A percentile compares a stretch with the other conserved stretches of the same genome.
Evolutionary conservation across 2,888 invertebrate species (phyloP).

Genomic region (Osedax fenrisi): DNA sequence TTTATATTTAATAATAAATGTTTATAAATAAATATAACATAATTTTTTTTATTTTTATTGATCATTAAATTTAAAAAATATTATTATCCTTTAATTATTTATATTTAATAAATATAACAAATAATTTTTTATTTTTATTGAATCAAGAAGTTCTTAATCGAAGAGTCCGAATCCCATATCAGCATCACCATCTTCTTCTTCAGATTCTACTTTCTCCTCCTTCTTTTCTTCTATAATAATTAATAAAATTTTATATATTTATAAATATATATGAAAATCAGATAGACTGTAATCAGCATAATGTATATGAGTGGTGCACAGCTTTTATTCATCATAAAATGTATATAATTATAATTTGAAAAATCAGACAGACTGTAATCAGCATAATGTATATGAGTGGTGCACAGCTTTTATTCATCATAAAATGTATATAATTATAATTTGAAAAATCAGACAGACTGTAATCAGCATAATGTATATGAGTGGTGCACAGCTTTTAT

Average conservation of each 20-base stretch:
- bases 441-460: neutral
- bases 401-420: neutral
- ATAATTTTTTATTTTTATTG: too few relatives aligned
- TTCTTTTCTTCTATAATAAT: too few relatives aligned
- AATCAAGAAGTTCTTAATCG: too few relatives aligned
- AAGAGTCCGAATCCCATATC: slow-evolving; percentile 57
- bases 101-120: too few relatives aligned
- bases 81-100: too few relatives aligned
- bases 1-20: too few relatives aligned
- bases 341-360: neutral
- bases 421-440: neutral
- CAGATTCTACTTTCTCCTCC: slow-evolving; percentile 52
- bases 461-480: neutral
- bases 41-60: too few relatives aligned
- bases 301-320: neutral
- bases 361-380: neutral
- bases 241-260: too few relatives aligned
- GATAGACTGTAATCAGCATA: neutral
- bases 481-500: neutral
- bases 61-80: too few relatives aligned
- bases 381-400: neutral
- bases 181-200: slow-evolving; percentile 52
- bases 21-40: too few relatives aligned
- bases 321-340: neutral
- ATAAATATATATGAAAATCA: too few relatives aligned